Evolutionary conservation across 1,140 invertebrate species (phyloP), one percentile per base, ranked within the genome.

Genomic region (Phortica variegata): DNA sequence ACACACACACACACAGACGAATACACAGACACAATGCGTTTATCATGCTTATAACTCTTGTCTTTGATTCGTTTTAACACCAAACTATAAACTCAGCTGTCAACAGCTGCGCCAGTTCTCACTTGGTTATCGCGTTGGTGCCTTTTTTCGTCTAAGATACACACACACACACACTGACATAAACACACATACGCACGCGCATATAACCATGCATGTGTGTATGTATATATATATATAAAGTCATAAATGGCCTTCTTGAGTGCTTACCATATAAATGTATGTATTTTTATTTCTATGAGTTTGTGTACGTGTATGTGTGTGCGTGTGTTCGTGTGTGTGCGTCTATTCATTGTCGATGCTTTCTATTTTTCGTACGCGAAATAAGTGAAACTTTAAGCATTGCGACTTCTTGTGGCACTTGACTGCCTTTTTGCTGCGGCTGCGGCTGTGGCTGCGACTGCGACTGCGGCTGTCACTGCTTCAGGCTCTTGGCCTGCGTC

Each of bases 181-280:
- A 40, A 3, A 9, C 13, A 13, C 8, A 10, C 21, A 13, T 26
- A 36, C 33, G 31, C 45, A 16, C 42, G 43, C 16, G 12, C n/a
- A n/a, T n/a, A n/a, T n/a, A n/a, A n/a, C n/a, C n/a, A n/a, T n/a
- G n/a, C n/a, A n/a, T n/a, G n/a, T n/a, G n/a, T n/a, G n/a, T n/a
- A n/a, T n/a, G n/a, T n/a, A n/a, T n/a, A n/a, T n/a, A n/a, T n/a
- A n/a, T n/a, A n/a, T n/a, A n/a, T n/a, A n/a, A n/a, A n/a, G n/a
- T n/a, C n/a, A n/a, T n/a, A n/a, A n/a, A 34, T 34, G 8, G 33
- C 43, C 13, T 19, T 15, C 43, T 63, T 55, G 45, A 51, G 63
- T 63, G 56, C 12, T 68, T 63, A 68, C 68, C 63, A 66, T 66
- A 68, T 66, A 66, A 63, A 66, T 66, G 68, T 63, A 68, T n/a